Conservation (phyloP, 1,140 invertebrate genomes). For the Diachasmimorpha longicaudata region DNA sequence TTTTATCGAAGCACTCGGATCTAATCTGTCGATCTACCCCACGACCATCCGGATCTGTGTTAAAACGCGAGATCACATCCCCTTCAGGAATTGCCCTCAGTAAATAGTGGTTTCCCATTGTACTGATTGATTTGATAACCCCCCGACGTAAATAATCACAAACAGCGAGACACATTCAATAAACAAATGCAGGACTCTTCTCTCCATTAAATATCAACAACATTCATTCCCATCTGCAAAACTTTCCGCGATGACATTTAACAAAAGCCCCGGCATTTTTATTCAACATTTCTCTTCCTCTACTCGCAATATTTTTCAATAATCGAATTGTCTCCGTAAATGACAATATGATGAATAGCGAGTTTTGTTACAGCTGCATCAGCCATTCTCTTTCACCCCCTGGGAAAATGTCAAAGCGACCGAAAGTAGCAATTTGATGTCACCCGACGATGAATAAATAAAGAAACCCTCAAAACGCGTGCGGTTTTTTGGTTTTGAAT, state of each 20-base stretch:
- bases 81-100: conserved; percentile 25
- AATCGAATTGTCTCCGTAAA: no score
- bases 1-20: conserved; percentile 34
- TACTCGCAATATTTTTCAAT: no score
- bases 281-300: no score
- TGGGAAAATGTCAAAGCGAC: background rate
- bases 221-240: no score
- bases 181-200: no score
- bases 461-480: conserved; percentile 38
- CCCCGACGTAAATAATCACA: background rate
- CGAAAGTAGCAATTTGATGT: background rate
- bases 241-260: no score
- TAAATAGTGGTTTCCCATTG: conserved; percentile 44
- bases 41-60: background rate
- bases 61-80: conserved; percentile 19
- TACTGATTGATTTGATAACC: background rate
- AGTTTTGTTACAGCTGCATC: no score
- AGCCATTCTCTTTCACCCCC: background rate
- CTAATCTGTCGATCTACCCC: conserved; percentile 50
- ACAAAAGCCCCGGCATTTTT: no score
- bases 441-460: conserved; percentile 13
- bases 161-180: background rate
- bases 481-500: conserved; percentile 51
- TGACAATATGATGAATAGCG: no score
- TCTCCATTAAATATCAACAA: no score